Evolutionary conservation across 2,888 invertebrate genomes (phyloP).

Genomic region (Ellobium chinense): DNA sequence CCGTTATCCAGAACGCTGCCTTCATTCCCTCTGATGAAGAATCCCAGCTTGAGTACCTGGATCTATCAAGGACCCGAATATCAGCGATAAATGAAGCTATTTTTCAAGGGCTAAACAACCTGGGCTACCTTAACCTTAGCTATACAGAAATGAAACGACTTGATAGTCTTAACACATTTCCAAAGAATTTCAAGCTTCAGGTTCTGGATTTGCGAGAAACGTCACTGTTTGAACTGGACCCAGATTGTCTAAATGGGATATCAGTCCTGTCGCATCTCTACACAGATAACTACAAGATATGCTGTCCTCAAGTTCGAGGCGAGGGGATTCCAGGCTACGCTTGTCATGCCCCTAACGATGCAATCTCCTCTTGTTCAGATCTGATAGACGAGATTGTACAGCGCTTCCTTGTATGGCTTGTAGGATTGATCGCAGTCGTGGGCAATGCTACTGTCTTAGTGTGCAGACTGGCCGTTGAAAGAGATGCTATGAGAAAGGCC

Average conservation of each 20-base stretch:
- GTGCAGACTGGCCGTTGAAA: constrained; percentile 55
- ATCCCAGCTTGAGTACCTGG: neutral
- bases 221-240: neutral
- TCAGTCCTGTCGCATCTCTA: neutral
- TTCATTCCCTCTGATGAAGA: neutral
- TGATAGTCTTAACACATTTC: neutral
- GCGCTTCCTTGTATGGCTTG: constrained; percentile 53
- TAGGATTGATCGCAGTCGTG: constrained; percentile 52
- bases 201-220: constrained; percentile 7
- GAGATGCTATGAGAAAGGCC: constrained; percentile 45
- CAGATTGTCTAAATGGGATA: neutral
- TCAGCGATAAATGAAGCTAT: neutral
- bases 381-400: constrained; percentile 53
- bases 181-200: neutral
- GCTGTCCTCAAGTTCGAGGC: constrained; percentile 24
- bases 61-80: constrained; percentile 13
- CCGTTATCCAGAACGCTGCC: neutral
- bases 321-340: neutral
- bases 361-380: constrained; percentile 59
- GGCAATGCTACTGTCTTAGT: constrained; percentile 55
- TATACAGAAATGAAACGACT: neutral
- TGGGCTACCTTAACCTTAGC: neutral
- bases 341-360: constrained; percentile 51
- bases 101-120: neutral
- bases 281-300: constrained; percentile 7